Evolutionary conservation across 92 coral and sea anemone species (phyloP), one percentile per base, ranked within the genome.

Genomic region (Virgularia gustaviana): DNA sequence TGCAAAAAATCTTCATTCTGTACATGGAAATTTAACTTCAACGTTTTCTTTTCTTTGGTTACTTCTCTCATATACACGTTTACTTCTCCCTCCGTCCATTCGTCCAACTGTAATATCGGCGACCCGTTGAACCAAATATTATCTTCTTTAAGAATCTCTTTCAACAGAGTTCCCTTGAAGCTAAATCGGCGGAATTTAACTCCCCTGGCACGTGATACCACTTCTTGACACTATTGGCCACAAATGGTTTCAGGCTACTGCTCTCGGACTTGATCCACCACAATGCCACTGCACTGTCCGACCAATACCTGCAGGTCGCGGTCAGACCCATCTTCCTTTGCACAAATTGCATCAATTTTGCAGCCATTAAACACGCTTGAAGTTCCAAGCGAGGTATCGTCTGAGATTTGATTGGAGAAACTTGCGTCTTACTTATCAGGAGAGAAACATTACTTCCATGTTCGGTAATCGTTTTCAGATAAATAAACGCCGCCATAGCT

Each of bases 381-480:
- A 55, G 35, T 55, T 55, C 34, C 62, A 55, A 27, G 18, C 62
- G 32, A 1, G 62, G 62, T 2, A 55, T 27, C 6, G 62, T 9
- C 35, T 27, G 7, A 27, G 2, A 6, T 18, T 55, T 55, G 7
- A 55, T 9, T 6, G 62, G 62, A 18, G 62, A 34, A 15, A 55
- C 62, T 55, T 55, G 62, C 9, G 62, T 55, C 62, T 55, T 55
- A 37, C 62, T 55, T 37, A 55, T 55, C 32, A 55, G 13, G 15
- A 55, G 62, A 2, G 9, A 55, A 1, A 4, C 9, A 1, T 27
- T 55, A 1, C 27, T 37, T 55, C 13, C 62, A 19, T 55, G 12
- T 2, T 55, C 13, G 1, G 0, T 2, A 7, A 27, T 15, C 7
- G 35, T 27, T 55, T 20, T 55, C 1, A 55, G 9, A 55, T 55